These are phyloP conservation scores for Panopea generosa DNA, from an alignment of 2,888 invertebrate genomes.

Conservation along the genomic window DNA sequence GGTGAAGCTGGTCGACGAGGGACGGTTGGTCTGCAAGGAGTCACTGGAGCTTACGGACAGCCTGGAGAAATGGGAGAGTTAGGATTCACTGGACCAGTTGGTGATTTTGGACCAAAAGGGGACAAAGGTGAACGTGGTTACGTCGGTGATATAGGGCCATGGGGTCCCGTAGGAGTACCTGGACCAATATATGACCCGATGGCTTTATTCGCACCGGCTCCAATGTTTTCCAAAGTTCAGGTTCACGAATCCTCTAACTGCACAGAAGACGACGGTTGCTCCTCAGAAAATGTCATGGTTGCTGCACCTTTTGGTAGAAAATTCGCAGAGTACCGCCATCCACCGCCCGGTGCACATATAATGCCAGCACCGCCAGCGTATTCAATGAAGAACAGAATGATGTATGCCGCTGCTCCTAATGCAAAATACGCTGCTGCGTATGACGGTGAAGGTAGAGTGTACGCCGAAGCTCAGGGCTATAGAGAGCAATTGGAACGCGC, in stretches of 20 bases:
- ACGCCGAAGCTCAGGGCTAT: not conserved
- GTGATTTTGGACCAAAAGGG: slow-evolving; percentile 36
- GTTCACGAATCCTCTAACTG: slow-evolving; percentile 1
- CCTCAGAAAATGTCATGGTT: not conserved
- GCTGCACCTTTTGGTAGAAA: slow-evolving; percentile 7
- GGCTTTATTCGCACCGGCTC: slow-evolving; percentile 10
- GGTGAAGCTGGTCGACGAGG: slow-evolving; percentile 39
- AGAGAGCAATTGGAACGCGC: not conserved
- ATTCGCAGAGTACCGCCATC: slow-evolving; percentile 32
- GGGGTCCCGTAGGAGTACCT: slow-evolving; percentile 44
- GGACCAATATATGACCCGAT: slow-evolving; percentile 56
- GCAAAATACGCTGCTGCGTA: not conserved
- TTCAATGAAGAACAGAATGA: not conserved
- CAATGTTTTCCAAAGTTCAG: slow-evolving; percentile 11
- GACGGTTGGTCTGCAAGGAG: slow-evolving; percentile 42
- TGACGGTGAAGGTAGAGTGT: not conserved
- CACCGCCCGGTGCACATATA: slow-evolving; percentile 51
- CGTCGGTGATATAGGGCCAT: slow-evolving; percentile 40
- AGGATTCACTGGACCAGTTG: slow-evolving; percentile 43
- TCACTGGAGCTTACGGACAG: slow-evolving; percentile 48
- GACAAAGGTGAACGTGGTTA: slow-evolving; percentile 42
- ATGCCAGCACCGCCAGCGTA: slow-evolving; percentile 14
- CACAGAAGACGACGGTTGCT: slow-evolving; percentile 2
- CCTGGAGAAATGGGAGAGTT: slow-evolving; percentile 43
- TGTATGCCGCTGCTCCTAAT: not conserved